A percentile compares a stretch with the other conserved stretches of the same genome.
Evolutionary conservation across 1,140 invertebrate species (phyloP).

Genomic region (Amyelois transitella): DNA sequence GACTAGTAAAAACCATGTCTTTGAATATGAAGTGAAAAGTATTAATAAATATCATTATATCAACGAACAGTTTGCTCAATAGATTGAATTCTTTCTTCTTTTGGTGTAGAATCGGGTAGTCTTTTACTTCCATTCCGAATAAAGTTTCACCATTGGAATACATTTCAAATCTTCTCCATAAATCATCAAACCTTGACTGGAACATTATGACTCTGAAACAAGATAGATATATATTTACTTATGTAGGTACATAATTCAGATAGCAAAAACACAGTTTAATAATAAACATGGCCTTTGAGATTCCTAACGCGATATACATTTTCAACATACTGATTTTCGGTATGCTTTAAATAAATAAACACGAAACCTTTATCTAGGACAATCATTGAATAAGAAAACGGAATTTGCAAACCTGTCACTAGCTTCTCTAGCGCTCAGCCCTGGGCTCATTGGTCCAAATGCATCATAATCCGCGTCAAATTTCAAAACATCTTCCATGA

Average conservation of each 20-base stretch:
- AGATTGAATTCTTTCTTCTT: constrained; percentile 89
- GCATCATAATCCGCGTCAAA: constrained; percentile 85
- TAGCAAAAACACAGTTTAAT: no score
- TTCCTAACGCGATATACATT: no score
- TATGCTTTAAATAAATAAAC: not conserved
- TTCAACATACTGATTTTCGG: not conserved
- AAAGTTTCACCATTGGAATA: constrained; percentile 87
- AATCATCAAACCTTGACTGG: constrained; percentile 85
- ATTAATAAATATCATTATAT: not conserved
- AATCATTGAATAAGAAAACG: no score
- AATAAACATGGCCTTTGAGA: no score
- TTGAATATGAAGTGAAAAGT: no score
- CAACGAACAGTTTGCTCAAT: constrained; percentile 84
- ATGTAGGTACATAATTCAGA: no score
- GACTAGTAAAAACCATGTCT: no score
- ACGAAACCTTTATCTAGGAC: no score
- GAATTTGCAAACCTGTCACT: constrained; percentile 78
- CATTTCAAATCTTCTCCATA: constrained; percentile 86
- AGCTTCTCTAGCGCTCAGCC: constrained; percentile 87
- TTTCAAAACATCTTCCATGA: constrained; percentile 80
- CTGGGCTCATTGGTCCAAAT: constrained; percentile 88
- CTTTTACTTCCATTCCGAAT: constrained; percentile 86
- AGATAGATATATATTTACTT: not conserved
- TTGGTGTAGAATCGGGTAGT: constrained; percentile 85
- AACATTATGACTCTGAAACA: constrained; percentile 80